Evolutionary conservation across 2,797 vertebrate genomes (phyloP), one percentile per base, ranked within the genome.

Genomic region (Limosa lapponica): DNA sequence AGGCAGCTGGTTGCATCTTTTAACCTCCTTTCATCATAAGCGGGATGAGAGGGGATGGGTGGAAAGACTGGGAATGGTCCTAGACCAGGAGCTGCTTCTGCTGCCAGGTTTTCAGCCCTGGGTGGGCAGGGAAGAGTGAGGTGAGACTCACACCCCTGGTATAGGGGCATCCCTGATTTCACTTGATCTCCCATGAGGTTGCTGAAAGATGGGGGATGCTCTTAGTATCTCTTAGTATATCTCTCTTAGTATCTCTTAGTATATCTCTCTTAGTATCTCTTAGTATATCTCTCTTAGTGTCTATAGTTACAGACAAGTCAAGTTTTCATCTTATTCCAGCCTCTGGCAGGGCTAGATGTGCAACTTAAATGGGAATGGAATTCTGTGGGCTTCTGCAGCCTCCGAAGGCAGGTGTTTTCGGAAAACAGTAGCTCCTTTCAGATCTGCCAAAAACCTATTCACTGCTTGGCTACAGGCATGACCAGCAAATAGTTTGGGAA

Each of bases 341-440:
- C 46, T 91, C 77, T 36, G 30, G 10, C 24, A 82, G n/a, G 28
- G 16, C 59, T 90, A 74, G 44, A 74, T 69, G 22, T 39, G 65
- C 80, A 80, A 95, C 57, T 94, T 91, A 93, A 95, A 61, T 0
- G 8, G 61, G 61, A 59, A 61, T 74, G 72, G 79, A 90, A 91
- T 58, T 93, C 51, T 51, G 22, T 28, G 49, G 44, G 64, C 61
- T 90, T 93, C 88, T 83, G 58, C 57, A 95, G 64, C 11, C 15
- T 86, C 41, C 1, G 10, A 92, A 64, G 61, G 90, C 95, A 95
- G 85, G 96, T 97, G 94, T 91, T 90, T 91, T 90, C 39, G 51
- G 93, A 95, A 93, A 92, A 95, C 92, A 94, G 69, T 93, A 55
- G 18, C 34, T 96, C 77, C 87, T 95, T 94, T 97, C 80, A 94